Conservation (phyloP, 2,888 invertebrate genomes). For the Dicyrtomina minuta region DNA sequence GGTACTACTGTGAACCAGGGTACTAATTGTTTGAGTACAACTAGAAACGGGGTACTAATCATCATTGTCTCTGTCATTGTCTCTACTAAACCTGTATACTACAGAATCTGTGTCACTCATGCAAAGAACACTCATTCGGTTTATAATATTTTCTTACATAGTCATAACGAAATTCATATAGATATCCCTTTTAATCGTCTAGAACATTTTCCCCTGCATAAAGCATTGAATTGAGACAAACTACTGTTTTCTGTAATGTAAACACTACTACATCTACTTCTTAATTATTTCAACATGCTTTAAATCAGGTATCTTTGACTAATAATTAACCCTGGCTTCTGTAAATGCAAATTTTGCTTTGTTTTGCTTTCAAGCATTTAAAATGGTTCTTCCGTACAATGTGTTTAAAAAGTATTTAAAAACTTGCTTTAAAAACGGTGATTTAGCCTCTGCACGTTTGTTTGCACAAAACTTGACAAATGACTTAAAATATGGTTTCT, state of each 20-base stretch:
- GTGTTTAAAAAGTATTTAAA: slow-evolving; percentile 25
- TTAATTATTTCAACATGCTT: not conserved
- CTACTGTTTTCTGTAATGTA: not conserved
- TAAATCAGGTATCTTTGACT: not conserved
- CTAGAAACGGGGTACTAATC: too few relatives aligned
- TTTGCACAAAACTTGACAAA: slow-evolving; percentile 32
- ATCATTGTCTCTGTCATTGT: too few relatives aligned
- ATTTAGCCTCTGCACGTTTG: slow-evolving; percentile 12
- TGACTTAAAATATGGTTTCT: slow-evolving; percentile 27
- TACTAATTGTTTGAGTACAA: too few relatives aligned
- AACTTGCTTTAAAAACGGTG: slow-evolving; percentile 30
- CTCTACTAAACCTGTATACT: not conserved
- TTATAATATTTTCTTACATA: slow-evolving; percentile 9
- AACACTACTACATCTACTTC: not conserved
- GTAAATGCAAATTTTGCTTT: not conserved
- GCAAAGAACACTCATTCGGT: not conserved
- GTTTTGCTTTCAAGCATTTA: not conserved
- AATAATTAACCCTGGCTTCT: not conserved
- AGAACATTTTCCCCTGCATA: too few relatives aligned
- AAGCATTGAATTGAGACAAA: too few relatives aligned
- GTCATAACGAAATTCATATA: slow-evolving; percentile 24
- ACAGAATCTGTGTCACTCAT: slow-evolving; percentile 28
- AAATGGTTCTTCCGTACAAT: slow-evolving; percentile 21
- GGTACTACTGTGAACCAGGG: too few relatives aligned
- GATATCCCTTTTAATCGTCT: slow-evolving; percentile 8